Percentiles rank a stretch among this genome's conserved stretches.
phyloP scores from a whole-genome alignment of 2,888 invertebrate species.

The Drosophila helvetica region DNA sequence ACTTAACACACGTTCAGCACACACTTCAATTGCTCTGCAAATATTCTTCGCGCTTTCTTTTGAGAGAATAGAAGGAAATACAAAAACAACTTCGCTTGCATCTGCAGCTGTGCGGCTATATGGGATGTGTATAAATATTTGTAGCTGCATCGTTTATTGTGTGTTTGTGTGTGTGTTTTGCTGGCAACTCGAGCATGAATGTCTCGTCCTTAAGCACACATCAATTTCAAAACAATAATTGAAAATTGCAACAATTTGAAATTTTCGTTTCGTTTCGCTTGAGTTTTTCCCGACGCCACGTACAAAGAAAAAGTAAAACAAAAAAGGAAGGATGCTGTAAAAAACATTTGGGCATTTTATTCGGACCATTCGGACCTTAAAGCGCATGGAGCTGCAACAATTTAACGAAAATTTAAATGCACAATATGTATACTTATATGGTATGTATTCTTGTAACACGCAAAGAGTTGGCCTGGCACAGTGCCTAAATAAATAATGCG shows the following conservation, averaged over 20 bases:
- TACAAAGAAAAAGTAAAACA: constrained; percentile 34
- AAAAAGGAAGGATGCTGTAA: neutral
- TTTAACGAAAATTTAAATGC: too few relatives aligned
- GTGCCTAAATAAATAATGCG: neutral
- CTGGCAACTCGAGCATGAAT: constrained; percentile 61
- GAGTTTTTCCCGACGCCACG: constrained; percentile 37
- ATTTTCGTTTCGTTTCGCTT: constrained; percentile 38
- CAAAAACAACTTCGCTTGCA: neutral
- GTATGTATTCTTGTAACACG: neutral
- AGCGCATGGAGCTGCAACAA: neutral
- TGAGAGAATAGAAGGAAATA: neutral
- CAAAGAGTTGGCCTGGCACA: neutral
- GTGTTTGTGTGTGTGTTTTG: neutral
- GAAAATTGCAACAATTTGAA: constrained; percentile 76
- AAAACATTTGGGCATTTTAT: neutral
- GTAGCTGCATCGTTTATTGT: neutral
- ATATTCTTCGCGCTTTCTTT: constrained; percentile 52
- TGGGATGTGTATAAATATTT: neutral
- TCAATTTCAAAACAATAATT: constrained; percentile 77
- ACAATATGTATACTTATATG: too few relatives aligned
- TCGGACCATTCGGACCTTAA: neutral
- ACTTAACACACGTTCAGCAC: constrained; percentile 52
- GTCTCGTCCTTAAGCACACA: constrained; percentile 71
- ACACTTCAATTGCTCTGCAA: constrained; percentile 57
- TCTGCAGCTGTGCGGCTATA: neutral